Evolutionary conservation across 2,113 vertebrate genomes (phyloP).

Genomic region (Ploceus nigricollis): DNA sequence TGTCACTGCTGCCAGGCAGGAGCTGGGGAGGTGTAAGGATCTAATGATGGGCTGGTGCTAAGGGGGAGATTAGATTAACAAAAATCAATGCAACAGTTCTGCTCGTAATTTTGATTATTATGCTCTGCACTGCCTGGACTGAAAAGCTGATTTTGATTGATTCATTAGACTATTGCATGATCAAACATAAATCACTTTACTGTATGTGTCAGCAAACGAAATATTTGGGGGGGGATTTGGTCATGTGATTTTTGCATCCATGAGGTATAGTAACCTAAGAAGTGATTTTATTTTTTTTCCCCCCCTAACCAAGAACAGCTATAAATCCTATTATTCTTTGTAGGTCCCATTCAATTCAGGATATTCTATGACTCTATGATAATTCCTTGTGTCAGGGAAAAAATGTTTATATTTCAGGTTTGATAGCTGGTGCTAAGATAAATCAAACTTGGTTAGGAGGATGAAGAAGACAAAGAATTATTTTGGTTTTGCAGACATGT

Average conservation of each 20-base stretch:
- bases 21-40: neutral
- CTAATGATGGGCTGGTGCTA: constrained; percentile 13
- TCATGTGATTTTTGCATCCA: neutral
- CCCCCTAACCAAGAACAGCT: neutral
- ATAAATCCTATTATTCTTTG: neutral
- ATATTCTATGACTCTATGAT: neutral
- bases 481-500: neutral
- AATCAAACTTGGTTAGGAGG: neutral
- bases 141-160: constrained; percentile 32
- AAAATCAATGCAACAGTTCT: constrained; percentile 54
- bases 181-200: neutral
- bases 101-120: constrained; percentile 20
- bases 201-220: neutral
- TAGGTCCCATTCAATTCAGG: neutral
- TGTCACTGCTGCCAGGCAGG: neutral
- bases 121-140: neutral
- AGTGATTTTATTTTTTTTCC: neutral
- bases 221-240: neutral
- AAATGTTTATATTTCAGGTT: neutral
- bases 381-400: neutral
- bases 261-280: neutral
- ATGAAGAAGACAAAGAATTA: neutral
- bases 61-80: constrained; percentile 53
- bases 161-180: neutral
- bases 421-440: neutral